Base-by-base conservation (phyloP, 92 coral and sea anemone species). In the Virgularia gustaviana region DNA sequence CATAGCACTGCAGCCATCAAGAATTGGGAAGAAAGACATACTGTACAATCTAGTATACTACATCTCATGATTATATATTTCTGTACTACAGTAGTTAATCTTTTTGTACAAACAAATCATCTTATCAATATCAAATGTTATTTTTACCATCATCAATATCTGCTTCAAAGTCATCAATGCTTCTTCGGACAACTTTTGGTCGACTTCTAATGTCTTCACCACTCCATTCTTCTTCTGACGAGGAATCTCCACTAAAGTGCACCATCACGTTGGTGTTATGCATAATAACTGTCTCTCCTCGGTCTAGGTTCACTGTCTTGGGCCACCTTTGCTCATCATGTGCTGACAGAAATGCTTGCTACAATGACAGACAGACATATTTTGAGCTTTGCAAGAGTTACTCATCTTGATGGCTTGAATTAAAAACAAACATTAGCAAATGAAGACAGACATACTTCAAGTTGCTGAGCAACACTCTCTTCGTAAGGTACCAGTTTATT, bases 241-340 rank as follows among this genome's bases (percentile, higher is more conserved):
- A 89, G 5, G 79, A 41, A n/a, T n/a, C n/a, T 0, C 96, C 80
- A 64, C 85, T 70, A 70, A 94, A 94, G 61, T 94, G 99, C 23
- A 94, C 99, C 99, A 94, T 89, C 28, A 94, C 99, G 64, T 94
- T 94, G 3, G 94, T 78, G 36, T 94, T 94, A 51, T 94, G 99
- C 83, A 94, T 84, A 75, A 89, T 83, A 4, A 94, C 84, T 54
- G 87, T 82, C 65, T 94, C 99, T 22, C 85, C 88, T 3, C 75
- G 78, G 15, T 78, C 73, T 24, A 94, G 81, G n/a, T 77, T 84
- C 38, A 94, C 87, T 63, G 86, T 79, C 61, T 85, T 82, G 10
- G 99, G 99, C 99, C 99, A 94, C 63, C 70, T 82, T 63, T 87
- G 86, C 36, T 87, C 83, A 57, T 76, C 83, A 44, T 85, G 84